phyloP scores from a whole-genome alignment of 2,113 vertebrate genomes.

The Mus spicilegus region DNA sequence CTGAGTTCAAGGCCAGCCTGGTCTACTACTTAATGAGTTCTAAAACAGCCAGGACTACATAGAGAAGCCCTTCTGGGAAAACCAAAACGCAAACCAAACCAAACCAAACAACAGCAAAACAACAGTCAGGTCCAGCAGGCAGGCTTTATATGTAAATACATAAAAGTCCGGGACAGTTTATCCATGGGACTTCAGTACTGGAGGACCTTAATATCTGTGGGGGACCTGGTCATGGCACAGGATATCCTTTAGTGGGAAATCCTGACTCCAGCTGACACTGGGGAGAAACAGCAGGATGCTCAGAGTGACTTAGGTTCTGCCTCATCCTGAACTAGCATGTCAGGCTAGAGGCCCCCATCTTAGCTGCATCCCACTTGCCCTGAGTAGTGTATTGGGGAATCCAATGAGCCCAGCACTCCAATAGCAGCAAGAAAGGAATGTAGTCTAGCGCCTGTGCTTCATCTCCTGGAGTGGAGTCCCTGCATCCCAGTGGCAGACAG shows the following conservation, averaged over 20 bases:
- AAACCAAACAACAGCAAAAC: background rate
- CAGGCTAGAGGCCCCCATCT: too few species aligned
- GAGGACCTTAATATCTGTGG: background rate
- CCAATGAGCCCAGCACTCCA: too few species aligned
- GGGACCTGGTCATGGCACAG: background rate
- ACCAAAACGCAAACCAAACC: background rate
- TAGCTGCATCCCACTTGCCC: too few species aligned
- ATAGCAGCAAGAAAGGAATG: too few species aligned
- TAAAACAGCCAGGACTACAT: background rate
- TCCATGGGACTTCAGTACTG: background rate
- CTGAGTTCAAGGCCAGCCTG: background rate
- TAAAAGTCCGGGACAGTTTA: background rate
- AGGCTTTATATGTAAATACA: background rate
- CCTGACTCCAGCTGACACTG: too few species aligned
- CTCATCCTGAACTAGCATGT: rapidly evolving
- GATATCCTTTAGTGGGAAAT: background rate
- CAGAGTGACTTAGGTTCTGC: background rate
- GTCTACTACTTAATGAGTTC: background rate
- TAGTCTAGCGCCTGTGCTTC: too few species aligned
- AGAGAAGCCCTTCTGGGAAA: background rate
- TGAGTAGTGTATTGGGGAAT: too few species aligned
- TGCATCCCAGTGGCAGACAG: too few species aligned
- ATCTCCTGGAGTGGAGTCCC: too few species aligned
- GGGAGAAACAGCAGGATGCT: background rate
- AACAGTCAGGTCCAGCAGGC: too few species aligned